phyloP scores from a whole-genome alignment of 1,140 invertebrate species.

The Drosophila santomea region DNA sequence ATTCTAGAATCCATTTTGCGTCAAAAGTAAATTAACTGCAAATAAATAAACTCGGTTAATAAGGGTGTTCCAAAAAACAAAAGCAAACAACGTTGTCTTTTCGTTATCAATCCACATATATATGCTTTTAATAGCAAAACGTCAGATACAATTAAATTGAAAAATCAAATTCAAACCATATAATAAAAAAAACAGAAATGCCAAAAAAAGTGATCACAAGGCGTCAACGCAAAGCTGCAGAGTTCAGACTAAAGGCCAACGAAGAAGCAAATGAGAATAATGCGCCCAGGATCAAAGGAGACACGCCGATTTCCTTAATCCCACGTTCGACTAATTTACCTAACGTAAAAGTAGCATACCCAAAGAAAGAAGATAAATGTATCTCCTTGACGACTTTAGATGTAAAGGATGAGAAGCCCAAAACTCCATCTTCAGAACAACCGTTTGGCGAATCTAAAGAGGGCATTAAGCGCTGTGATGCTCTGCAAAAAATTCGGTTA shows the following conservation, averaged over 20 bases:
- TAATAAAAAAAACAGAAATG: slow-evolving; percentile 31
- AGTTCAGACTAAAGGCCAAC: slow-evolving; percentile 10
- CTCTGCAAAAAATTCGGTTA: background rate
- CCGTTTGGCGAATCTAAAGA: background rate
- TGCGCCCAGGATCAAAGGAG: too few relatives aligned
- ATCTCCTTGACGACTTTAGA: background rate
- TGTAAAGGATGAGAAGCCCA: too few relatives aligned
- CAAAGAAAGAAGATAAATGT: background rate
- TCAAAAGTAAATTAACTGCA: slow-evolving; percentile 6
- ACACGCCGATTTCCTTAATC: background rate
- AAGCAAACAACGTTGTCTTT: background rate
- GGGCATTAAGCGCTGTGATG: background rate
- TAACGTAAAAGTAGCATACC: too few relatives aligned
- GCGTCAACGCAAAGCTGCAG: slow-evolving; percentile 58
- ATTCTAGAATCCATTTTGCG: slow-evolving; percentile 75
- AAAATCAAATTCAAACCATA: background rate
- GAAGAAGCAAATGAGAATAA: background rate
- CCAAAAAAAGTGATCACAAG: slow-evolving; percentile 60
- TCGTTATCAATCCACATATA: background rate
- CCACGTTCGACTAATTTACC: background rate
- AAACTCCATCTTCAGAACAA: background rate
- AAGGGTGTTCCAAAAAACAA: background rate
- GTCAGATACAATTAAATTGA: background rate
- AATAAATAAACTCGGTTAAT: background rate
- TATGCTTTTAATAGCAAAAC: too few relatives aligned